phyloP scores from a whole-genome alignment of 2,888 invertebrate species.

The Synanthedon myopaeformis region DNA sequence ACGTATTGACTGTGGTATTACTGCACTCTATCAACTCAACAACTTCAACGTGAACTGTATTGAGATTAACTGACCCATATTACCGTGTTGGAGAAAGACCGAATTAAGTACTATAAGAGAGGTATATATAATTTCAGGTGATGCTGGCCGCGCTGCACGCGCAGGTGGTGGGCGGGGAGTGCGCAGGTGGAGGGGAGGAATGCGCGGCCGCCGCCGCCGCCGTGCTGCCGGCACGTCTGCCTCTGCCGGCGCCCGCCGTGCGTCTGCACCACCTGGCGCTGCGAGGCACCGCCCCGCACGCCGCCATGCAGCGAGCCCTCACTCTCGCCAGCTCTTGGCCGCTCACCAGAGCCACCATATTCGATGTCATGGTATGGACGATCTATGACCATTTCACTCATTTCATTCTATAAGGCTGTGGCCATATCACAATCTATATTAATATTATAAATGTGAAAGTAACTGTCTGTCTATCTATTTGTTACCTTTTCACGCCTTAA shows the following conservation, averaged over 20 bases:
- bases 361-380: slow-evolving; percentile 86
- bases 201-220: slow-evolving; percentile 82
- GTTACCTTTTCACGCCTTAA: too few species aligned
- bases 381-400: background rate
- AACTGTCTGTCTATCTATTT: too few species aligned
- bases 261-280: slow-evolving; percentile 92
- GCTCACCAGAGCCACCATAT: slow-evolving; percentile 91
- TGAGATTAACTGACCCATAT: too few species aligned
- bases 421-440: background rate
- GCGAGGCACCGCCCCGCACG: slow-evolving; percentile 85
- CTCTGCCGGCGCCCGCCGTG: slow-evolving; percentile 86
- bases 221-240: slow-evolving; percentile 82
- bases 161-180: slow-evolving; percentile 91
- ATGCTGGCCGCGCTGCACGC: slow-evolving; percentile 95
- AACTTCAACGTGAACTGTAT: too few species aligned
- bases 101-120: background rate
- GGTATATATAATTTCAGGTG: slow-evolving; percentile 66
- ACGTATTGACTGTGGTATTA: too few species aligned
- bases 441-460: too few species aligned
- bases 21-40: too few species aligned
- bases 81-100: too few species aligned
- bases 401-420: background rate
- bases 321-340: slow-evolving; percentile 95
- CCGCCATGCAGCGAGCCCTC: slow-evolving; percentile 92
- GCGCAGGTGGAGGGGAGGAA: slow-evolving; percentile 74